Evolutionary conservation across 2,113 vertebrate species (phyloP), one percentile per base, ranked within the genome.

Genomic region (Stictonetta naevosa): DNA sequence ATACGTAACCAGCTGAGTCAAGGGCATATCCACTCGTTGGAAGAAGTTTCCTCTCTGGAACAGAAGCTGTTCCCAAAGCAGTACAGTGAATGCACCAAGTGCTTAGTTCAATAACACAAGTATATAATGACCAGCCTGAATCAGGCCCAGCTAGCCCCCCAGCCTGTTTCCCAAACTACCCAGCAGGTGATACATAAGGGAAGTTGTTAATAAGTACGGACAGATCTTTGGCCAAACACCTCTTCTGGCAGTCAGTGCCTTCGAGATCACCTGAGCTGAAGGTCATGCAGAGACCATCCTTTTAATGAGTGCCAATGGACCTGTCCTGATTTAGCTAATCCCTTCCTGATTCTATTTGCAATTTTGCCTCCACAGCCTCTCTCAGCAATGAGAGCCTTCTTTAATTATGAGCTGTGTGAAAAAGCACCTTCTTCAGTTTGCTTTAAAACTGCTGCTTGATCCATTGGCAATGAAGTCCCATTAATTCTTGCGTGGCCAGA

Each of bases 291-390:
- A 83, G 46, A 68, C 69, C 1, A 2, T 71, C 73, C 76, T 92
- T 33, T 78, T 91, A 94, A 95, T 83, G 76, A 93, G 60, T 29
- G 16, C 31, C 77, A 52, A 34, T 8, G 36, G 76, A 86, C 83
- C 29, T 88, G 44, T 74, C 83, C 86, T 86, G 59, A 93, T 91
- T 88, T 81, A 94, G 60, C 17, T 84, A 78, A 91, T 94, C 52
- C 64, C 46, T 90, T 72, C 76, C 67, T 80, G 88, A 85, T 83
- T 13, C 46, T 56, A 67, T 94, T 86, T 92, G 42, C 80, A 68
- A 81, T 86, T 92, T 88, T 93, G 46, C 52, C 38, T 96, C 56
- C 8, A 7, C n/a, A 63, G 63, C 72, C 88, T 71, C 19, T 63
- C 50, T 92, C 46, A 60, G 73, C 63, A 88, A 21, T 23, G 33